Conservation (phyloP, 2,888 invertebrate species). For the Macrophya alboannulata region DNA sequence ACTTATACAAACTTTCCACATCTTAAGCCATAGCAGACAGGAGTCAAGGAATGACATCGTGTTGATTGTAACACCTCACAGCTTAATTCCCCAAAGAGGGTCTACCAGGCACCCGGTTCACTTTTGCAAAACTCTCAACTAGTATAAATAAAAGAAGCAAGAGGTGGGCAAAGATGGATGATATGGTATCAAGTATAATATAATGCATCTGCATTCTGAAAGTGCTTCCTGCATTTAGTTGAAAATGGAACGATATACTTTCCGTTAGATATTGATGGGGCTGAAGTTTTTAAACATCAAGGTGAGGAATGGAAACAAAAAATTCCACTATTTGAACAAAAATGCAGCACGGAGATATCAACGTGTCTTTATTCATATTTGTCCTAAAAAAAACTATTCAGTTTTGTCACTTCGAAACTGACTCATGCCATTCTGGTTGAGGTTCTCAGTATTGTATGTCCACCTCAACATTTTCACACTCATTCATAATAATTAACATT, state of each 20-base stretch:
- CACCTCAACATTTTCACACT: background rate
- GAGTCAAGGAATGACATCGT: background rate
- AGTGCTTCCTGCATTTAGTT: background rate
- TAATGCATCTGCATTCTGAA: background rate
- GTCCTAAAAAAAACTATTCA: no score
- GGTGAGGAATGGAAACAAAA: background rate
- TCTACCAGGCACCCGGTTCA: background rate
- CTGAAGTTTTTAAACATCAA: background rate
- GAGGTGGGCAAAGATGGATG: background rate
- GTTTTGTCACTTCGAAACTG: no score
- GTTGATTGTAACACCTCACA: background rate
- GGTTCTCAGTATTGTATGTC: background rate
- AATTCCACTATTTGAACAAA: background rate
- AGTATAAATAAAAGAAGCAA: background rate
- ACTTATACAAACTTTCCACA: background rate
- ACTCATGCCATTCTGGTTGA: no score
- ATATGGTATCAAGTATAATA: background rate
- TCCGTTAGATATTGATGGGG: background rate
- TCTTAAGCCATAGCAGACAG: background rate
- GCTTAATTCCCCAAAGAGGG: background rate
- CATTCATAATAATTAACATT: background rate
- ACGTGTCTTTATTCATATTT: no score
- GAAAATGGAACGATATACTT: background rate
- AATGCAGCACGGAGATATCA: no score
- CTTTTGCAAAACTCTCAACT: background rate